Base-by-base conservation (phyloP, 2,888 invertebrate species). In the Halictus quadricinctus region DNA sequence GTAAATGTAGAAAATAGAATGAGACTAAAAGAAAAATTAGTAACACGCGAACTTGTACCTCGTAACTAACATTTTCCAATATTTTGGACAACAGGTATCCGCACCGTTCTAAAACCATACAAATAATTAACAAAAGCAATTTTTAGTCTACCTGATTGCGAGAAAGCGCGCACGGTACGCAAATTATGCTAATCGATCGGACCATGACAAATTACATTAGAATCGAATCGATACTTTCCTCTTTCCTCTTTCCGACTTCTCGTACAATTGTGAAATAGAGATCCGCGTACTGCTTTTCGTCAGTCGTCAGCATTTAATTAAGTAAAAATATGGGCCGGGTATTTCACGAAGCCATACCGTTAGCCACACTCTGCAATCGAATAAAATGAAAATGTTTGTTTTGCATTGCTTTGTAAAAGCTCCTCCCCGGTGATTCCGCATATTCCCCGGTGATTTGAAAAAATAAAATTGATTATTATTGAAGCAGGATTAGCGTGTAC, bases 171-270 rank as follows among this genome's bases (percentile, higher is more conserved):
- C 60, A 25, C 69, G n/a, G 10, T 4, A 70, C 13, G 18, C 43
- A 46, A 36, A 80, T 72, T 36, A 46, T 73, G 73, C 15, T 46
- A 70, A 86, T 83, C 81, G 80, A 87, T 81, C 8, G 77, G 18
- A 79, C 46, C n/a, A 79, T 77, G 29, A 18, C 10, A 60, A 73
- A 75, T 80, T 77, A 58, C 64, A 13, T 58, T 21, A 15, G 25
- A 76, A 43, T 41, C 43, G 13, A 64, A 21, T 29, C 77, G 13
- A 73, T 74, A 70, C 60, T 64, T 74, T 64, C 1, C 36, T 60
- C 46, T 48, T 46, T 46, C 46, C 46, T 46, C 36, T 36, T 36
- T 36, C n/a, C 12, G 21, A 50, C 25, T 18, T 13, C 21, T 8
- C 13, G 10, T 41, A 36, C 43, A 12, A 69, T 10, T 21, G 10